A percentile compares a stretch with the other conserved stretches of the same genome.
Conservation (phyloP, 2,797 vertebrate species). For the Meriones psammophilus region DNA sequence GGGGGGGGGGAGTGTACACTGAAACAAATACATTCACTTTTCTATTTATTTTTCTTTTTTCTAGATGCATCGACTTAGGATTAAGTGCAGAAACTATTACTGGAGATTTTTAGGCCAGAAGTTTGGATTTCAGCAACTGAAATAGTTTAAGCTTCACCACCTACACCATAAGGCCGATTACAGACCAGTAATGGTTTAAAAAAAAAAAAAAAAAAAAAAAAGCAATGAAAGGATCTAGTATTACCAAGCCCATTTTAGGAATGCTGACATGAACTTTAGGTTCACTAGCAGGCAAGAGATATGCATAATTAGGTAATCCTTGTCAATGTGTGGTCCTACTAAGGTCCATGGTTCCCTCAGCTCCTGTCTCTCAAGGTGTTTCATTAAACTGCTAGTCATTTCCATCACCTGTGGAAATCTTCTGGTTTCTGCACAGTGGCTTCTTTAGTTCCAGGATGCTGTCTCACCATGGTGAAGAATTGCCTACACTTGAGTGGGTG, state of each 20-base stretch:
- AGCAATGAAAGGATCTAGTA: too few species aligned
- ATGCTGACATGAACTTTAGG: background rate
- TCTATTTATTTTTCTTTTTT: slow-evolving; percentile 53
- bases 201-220: background rate
- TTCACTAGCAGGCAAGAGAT: background rate
- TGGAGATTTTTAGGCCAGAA: background rate
- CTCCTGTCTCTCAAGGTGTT: background rate
- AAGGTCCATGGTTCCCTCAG: background rate
- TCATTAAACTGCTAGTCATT: background rate
- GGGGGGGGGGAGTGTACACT: background rate
- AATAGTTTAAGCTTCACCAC: background rate
- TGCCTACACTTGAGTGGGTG: too few species aligned
- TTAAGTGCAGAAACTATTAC: slow-evolving; percentile 32
- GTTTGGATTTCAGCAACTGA: too few species aligned
- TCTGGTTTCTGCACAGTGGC: background rate
- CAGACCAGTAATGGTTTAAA: background rate
- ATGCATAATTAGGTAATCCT: background rate
- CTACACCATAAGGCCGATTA: background rate
- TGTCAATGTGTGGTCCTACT: background rate
- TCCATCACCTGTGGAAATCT: background rate
- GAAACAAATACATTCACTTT: slow-evolving; percentile 48
- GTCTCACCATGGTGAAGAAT: background rate
- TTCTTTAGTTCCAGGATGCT: background rate
- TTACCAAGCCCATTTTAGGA: background rate
- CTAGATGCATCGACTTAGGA: slow-evolving; percentile 41